phyloP scores from a whole-genome alignment of 2,888 invertebrate species.

The Trichopoda pennipes region DNA sequence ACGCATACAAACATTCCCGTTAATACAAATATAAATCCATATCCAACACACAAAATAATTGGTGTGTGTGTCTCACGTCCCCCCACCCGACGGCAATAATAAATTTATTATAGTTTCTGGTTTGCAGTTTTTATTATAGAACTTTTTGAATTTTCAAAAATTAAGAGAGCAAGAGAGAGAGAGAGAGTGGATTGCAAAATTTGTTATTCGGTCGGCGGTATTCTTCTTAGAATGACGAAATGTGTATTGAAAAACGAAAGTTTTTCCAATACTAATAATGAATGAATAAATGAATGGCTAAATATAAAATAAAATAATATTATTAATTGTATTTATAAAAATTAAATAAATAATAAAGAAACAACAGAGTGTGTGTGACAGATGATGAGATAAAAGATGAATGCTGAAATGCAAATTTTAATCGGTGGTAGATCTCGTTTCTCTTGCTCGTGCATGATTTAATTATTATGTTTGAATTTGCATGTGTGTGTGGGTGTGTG shows the following conservation, averaged over 20 bases:
- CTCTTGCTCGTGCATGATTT: too few species aligned
- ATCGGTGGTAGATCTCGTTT: too few species aligned
- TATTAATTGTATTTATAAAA: neutral
- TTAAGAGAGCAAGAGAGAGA: too few species aligned
- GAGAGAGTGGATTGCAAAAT: neutral
- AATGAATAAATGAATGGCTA: neutral
- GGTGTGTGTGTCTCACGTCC: too few species aligned
- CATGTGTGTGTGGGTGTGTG: too few species aligned
- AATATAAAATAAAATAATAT: neutral
- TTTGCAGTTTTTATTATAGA: neutral
- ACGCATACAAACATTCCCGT: neutral
- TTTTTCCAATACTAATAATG: constrained; percentile 37
- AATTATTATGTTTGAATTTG: too few species aligned
- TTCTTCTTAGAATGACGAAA: neutral
- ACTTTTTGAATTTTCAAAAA: too few species aligned
- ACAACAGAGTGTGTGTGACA: too few species aligned
- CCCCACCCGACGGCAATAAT: constrained; percentile 1
- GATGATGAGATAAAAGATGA: too few species aligned
- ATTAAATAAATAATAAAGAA: too few species aligned
- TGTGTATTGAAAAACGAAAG: constrained; percentile 60
- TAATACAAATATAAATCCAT: constrained; percentile 2
- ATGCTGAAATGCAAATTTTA: too few species aligned
- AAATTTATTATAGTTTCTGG: neutral
- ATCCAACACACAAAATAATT: constrained; percentile 24
- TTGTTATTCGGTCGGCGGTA: too few species aligned